Evolutionary conservation across 2,113 vertebrate genomes (phyloP).

Genomic region (Entomyzon cyanotis): DNA sequence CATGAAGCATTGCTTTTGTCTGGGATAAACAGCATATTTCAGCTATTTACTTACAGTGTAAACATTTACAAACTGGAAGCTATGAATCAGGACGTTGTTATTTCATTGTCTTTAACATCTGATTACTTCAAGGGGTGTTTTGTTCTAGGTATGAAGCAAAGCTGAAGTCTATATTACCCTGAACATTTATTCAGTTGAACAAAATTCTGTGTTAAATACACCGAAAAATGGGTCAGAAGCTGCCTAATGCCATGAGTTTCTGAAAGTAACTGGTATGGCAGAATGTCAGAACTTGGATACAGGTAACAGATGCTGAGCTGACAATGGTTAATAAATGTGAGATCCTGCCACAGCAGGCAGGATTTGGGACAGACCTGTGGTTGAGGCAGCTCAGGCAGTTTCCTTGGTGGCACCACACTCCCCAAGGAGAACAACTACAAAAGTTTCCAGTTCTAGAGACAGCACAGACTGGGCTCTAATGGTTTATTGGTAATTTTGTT

Average conservation of each 20-base stretch:
- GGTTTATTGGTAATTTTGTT: background rate
- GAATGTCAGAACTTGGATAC: background rate
- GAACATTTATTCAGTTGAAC: background rate
- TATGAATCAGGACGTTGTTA: background rate
- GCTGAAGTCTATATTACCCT: background rate
- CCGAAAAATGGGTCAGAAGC: background rate
- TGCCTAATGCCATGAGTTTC: background rate
- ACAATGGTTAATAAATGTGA: background rate
- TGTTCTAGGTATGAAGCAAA: background rate
- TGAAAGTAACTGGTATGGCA: background rate
- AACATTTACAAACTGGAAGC: background rate
- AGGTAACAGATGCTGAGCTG: background rate
- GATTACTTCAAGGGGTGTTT: background rate
- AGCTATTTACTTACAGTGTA: background rate
- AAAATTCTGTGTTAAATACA: background rate
- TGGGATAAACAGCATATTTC: background rate
- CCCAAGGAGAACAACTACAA: background rate
- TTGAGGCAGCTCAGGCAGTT: background rate
- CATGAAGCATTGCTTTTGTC: background rate
- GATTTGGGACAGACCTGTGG: background rate
- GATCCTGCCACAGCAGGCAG: background rate
- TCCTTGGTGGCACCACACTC: background rate
- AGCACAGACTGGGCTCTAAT: background rate
- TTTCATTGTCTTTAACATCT: background rate
- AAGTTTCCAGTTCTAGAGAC: background rate